phyloP scores from a whole-genome alignment of 2,888 invertebrate genomes.

The Norana najaformis region DNA sequence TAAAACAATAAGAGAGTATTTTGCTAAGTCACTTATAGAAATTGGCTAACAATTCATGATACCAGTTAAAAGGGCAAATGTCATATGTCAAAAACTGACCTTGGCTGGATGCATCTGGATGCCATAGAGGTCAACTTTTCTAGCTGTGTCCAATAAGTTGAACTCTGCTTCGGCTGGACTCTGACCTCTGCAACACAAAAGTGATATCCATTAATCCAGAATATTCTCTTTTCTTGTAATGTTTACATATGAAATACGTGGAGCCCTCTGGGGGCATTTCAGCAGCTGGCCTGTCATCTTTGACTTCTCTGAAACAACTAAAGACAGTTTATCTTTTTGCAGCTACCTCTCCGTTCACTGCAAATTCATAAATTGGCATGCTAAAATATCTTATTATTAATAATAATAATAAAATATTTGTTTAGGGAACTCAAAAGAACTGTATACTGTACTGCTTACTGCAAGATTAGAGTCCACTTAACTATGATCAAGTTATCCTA shows the following conservation, averaged over 20 bases:
- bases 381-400: not conserved
- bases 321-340: not conserved
- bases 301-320: not conserved
- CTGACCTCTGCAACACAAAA: constrained; percentile 39
- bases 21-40: not conserved
- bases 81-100: constrained; percentile 30
- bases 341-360: not conserved
- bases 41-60: not conserved
- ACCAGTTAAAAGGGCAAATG: not conserved
- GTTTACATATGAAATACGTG: too few species aligned
- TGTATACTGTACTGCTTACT: not conserved
- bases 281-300: not conserved
- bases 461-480: not conserved
- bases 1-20: not conserved
- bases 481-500: not conserved
- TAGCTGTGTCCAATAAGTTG: constrained; percentile 38
- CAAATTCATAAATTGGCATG: not conserved
- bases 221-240: not conserved
- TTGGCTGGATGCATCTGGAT: constrained; percentile 40
- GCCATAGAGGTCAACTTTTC: constrained; percentile 41
- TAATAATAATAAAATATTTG: not conserved
- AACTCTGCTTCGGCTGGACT: constrained; percentile 39
- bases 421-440: not conserved
- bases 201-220: not conserved
- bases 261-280: not conserved